Evolutionary conservation across 2,888 invertebrate genomes (phyloP), one percentile per base, ranked within the genome.

Genomic region (Melolontha melolontha): DNA sequence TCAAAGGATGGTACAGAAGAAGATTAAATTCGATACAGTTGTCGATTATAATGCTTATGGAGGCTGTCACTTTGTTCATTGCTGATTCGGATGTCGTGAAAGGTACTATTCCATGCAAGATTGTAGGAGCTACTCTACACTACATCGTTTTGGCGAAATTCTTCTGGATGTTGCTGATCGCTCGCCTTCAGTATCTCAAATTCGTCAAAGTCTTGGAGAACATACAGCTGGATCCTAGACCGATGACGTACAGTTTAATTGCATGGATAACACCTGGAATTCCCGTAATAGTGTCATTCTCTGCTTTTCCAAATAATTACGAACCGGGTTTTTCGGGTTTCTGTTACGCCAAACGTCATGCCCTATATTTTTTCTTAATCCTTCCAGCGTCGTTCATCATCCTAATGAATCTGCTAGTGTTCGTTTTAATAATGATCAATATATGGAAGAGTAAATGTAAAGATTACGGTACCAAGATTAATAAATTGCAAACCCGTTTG

Each of bases 91-190:
- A 59, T 40, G 27, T 1, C 2, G 11, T 50, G 10, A 2, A 34
- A n/a, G 16, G 12, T 47, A 27, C 12, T 34, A 27, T 51, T 8
- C n/a, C 16, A 17, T 67, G 66, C 50, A 39, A 39, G 27, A 39
- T 47, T 6, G 12, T 68, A 10, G 67, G 55, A 1, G 54, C 52
- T n/a, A n/a, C 52, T 1, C 51, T 67, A 27, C 67, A 67, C 34
- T 67, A 63, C 27, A 51, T 67, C 14, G 54, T 67, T 17, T 12
- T 63, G n/a, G 57, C 55, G 11, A 67, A 67, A 16, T 67, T 67
- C 41, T 5, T 34, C 7, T 44, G 54, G 39, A 67, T 67, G 66
- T 39, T 67, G 10, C 17, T 62, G 4, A 67, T 67, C 5, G 66
- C 51, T n/a, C 17, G 42, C 2, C 34, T 39, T 17, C 67, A 63